Evolutionary conservation across 2,113 vertebrate genomes (phyloP), one percentile per base, ranked within the genome.

Genomic region (Etheostoma cragini): DNA sequence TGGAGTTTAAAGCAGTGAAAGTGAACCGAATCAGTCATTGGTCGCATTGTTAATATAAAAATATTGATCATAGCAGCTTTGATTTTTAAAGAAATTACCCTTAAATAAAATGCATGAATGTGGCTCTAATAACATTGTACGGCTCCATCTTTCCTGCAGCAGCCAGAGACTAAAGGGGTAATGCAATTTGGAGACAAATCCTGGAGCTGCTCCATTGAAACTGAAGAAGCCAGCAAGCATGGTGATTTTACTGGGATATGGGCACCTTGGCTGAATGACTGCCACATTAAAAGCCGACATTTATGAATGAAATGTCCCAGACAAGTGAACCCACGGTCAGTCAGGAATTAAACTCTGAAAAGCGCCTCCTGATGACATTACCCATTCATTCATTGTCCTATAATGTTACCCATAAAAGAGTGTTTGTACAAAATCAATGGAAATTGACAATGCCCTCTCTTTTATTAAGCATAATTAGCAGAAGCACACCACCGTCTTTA

Each of bases 251-350:
- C 6, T 56, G 16, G 17, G 50, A 52, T 16, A 60, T 5, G 30
- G 24, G 17, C 46, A 42, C 33, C 42, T 58, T 69, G 60, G 38
- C 30, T 54, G 66, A 75, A 45, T 79, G 71, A 60, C 72, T 76
- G 62, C 78, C 2, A 49, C 49, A 62, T 33, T 63, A 35, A 63
- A 68, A 68, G 38, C 17, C 12, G 15, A 72, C 52, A 76, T 72
- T 56, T 24, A 69, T 54, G 12, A 70, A 50, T 35, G 7, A 46
- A 53, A 75, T 64, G 49, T n/a, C 15, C 45, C 61, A 46, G 26
- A 19, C 2, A 54, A 49, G 10, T 7, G 8, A 50, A 54, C n/a
- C 10, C 65, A 26, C 24, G 21, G 21, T 30, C 22, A 11, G 46
- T n/a, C 26, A 35, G 21, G 14, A 47, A 56, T 63, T 4, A 0